Base-by-base conservation (phyloP, 2,888 invertebrate species). In the Zygogramma bicolorata region DNA sequence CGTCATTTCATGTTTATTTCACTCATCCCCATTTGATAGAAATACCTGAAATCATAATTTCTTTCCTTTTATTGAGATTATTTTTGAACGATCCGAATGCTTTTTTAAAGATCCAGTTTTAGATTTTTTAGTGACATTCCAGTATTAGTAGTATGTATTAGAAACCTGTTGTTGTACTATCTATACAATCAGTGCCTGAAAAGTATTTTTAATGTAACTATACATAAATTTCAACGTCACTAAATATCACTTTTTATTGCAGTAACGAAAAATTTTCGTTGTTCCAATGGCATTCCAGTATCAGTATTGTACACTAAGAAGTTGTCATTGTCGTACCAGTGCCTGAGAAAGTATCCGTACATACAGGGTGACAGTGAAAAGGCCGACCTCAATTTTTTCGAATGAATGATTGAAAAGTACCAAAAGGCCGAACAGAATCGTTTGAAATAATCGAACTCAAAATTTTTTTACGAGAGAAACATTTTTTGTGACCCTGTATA, bases 301-400 rank as follows among this genome's bases (percentile, higher is more conserved):
- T 84, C 85, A 85, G 85, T 85, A 85, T 85, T 84, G 78, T 81
- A 75, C 42, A 69, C 67, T 73, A 71, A 79, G 83, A 83, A 83
- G 82, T 82, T 83, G 82, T 84, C 83, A 81, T 81, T 77, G 38
- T 63, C 72, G 40, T 70, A 68, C 61, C 75, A 74, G 75, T 77
- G 68, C 74, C 70, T 75, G 46, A 42, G 72, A 71, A 69, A 68
- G 65, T 75, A 72, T 65, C 68, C 40, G 10, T 40, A 27, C 65
- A 66, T 27, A 22, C 53, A 53, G 27, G n/a, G 25, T 25, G 22
- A n/a, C 1, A 4, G 5, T 5, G n/a, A 53, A 25, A 53, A 53
- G 6, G 6, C n/a, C 27, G 6, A 42, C 18, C 42, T 42, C 15
- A 6, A 42, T 18, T 42, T 8, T 34, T 34, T 34, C n/a, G n/a